Evolutionary conservation across 2,113 vertebrate species (phyloP).

Genomic region (Salvator merianae): DNA sequence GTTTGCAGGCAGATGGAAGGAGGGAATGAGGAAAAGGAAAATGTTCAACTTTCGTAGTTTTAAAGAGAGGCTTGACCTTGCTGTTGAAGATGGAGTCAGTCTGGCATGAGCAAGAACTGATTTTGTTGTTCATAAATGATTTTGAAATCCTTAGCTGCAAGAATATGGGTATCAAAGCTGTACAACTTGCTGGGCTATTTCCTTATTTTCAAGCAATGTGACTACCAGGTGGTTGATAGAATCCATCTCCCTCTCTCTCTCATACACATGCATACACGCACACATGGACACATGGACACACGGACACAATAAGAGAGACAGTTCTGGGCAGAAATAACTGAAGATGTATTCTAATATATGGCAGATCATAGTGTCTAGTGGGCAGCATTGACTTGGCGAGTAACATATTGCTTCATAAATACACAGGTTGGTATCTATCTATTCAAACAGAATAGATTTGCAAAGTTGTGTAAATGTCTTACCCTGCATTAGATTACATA

Average conservation of each 20-base stretch:
- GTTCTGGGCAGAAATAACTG: not conserved
- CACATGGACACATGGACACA: too few relatives aligned
- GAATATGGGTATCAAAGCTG: not conserved
- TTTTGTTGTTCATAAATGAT: not conserved
- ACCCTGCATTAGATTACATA: not conserved
- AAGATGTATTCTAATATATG: not conserved
- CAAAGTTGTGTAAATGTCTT: not conserved
- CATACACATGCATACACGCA: too few relatives aligned
- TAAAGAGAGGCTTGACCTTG: too few relatives aligned
- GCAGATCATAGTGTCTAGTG: not conserved
- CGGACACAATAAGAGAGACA: too few relatives aligned
- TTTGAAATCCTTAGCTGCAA: not conserved
- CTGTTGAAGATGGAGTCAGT: too few relatives aligned
- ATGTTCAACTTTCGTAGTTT: too few relatives aligned
- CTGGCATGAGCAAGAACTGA: not conserved
- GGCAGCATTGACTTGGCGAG: not conserved
- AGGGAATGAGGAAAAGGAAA: too few relatives aligned
- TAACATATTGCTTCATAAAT: not conserved
- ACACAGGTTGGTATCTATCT: not conserved
- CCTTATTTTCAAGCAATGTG: not conserved
- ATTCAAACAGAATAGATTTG: not conserved
- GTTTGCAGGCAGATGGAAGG: too few relatives aligned
- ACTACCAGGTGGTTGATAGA: not conserved
- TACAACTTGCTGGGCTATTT: too few relatives aligned
- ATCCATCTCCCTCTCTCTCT: too few relatives aligned